Evolutionary conservation across 2,888 invertebrate genomes (phyloP), one percentile per base, ranked within the genome.

Genomic region (Eudemis profundana): DNA sequence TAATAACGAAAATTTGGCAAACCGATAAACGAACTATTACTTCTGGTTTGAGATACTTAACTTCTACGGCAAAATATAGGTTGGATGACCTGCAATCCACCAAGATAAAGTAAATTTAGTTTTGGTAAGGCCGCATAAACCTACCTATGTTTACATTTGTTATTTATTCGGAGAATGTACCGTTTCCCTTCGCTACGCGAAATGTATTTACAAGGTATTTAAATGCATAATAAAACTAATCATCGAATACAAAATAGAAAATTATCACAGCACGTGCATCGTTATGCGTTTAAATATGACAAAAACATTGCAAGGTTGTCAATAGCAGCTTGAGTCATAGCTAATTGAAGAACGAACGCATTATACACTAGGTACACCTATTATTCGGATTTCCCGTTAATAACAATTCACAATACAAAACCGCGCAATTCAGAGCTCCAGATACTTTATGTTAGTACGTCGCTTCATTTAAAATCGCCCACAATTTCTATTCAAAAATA

Each of bases 281-380:
- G 44, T 33, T 10, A 8, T 33, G 10, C 33, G 29, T 17, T 15
- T 15, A n/a, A n/a, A n/a, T n/a, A 23, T 33, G 14, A 50, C 29
- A 33, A 8, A 50, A 50, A 50, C 33, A 33, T 12, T 19, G 2
- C 10, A 19, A 4, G 36, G 17, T 33, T 51, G 19, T 36, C 17
- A 19, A 56, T 54, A 23, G 29, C 56, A 10, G 17, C 27, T 42
- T 56, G 29, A 42, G 29, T 56, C 42, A 56, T 42, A 42, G n/a
- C 10, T 42, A 44, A 29, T 44, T 29, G 42, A 44, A 44, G 17
- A 44, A 8, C 44, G 29, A 44, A 42, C 56, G 29, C 27, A 29
- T 10, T 42, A 54, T 27, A 38, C 3, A 27, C 14, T 40, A 21
- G n/a, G n/a, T 36, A 14, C n/a, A 47, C 47, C 19, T 21, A 40